A percentile compares a stretch with the other conserved stretches of the same genome.
These are phyloP conservation scores for Coptodon rendalli DNA, from an alignment of 2,113 vertebrate genomes.

Conservation along the genomic window DNA sequence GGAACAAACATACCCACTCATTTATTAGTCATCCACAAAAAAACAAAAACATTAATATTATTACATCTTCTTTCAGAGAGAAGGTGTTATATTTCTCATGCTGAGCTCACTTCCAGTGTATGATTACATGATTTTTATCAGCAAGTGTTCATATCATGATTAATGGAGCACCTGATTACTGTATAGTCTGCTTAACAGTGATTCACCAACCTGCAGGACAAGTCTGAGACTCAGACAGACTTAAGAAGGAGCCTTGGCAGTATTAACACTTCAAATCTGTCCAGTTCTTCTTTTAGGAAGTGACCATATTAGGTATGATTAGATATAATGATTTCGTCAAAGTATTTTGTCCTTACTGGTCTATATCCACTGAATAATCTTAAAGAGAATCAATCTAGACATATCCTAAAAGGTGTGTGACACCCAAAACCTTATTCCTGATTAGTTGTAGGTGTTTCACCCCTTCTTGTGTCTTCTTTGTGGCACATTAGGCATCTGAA, in stretches of 20 bases:
- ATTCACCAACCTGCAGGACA: conserved; percentile 10
- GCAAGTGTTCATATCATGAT: neutral
- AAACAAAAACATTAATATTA: neutral
- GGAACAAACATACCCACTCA: conserved; percentile 18
- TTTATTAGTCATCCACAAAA: conserved; percentile 11
- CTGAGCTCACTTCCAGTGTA: neutral
- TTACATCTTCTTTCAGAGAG: neutral
- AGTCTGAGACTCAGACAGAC: neutral
- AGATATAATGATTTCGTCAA: neutral
- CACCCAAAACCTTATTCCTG: neutral
- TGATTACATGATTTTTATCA: neutral
- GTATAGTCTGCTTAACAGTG: neutral
- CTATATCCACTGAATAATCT: neutral
- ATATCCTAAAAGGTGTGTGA: neutral
- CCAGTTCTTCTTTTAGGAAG: neutral
- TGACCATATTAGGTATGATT: neutral
- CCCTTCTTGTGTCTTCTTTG: neutral
- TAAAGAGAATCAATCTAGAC: neutral
- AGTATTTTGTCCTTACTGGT: neutral
- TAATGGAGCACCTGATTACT: neutral
- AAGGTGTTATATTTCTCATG: neutral
- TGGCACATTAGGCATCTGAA: neutral
- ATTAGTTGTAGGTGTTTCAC: neutral
- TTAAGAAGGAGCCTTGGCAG: neutral
- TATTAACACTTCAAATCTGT: neutral